Conservation (phyloP, 2,888 invertebrate species). For the Chymomyza procnemis region DNA sequence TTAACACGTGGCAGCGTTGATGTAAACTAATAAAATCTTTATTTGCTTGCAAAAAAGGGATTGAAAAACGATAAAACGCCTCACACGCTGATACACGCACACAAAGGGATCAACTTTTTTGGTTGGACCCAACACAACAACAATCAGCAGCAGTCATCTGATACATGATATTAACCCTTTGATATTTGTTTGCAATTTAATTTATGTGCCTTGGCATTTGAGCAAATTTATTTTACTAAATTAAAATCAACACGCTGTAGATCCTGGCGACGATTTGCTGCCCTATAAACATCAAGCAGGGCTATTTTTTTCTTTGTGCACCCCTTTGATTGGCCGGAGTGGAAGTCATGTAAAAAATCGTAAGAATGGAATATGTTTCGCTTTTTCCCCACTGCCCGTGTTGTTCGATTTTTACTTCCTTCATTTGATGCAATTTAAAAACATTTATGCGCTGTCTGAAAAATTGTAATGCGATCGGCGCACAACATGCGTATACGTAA, state of each 20-base stretch:
- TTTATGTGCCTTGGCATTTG: conserved; percentile 46
- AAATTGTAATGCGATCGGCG: conserved; percentile 9
- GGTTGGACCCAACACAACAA: background rate
- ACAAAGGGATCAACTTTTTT: background rate
- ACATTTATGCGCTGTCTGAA: conserved; percentile 41
- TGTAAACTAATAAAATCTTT: conserved; percentile 64
- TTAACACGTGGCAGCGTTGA: conserved; percentile 54
- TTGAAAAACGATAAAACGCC: conserved; percentile 55
- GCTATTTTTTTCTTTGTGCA: too few species aligned
- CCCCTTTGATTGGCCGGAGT: background rate
- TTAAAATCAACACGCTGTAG: conserved; percentile 54
- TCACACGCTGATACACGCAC: conserved; percentile 38
- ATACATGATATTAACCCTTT: conserved; percentile 53
- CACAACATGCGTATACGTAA: conserved; percentile 22
- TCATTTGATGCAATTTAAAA: conserved; percentile 57
- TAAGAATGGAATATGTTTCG: background rate
- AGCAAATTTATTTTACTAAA: conserved; percentile 52
- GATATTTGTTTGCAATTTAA: conserved; percentile 61
- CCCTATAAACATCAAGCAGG: too few species aligned
- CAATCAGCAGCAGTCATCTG: background rate
- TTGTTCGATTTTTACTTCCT: conserved; percentile 16
- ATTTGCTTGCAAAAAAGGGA: conserved; percentile 48
- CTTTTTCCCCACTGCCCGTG: too few species aligned
- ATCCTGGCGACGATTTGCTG: conserved; percentile 2
- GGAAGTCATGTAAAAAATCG: background rate